A percentile compares a stretch with the other conserved stretches of the same genome.
Evolutionary conservation across 1,140 invertebrate species (phyloP).

Genomic region (Heliconius himera): DNA sequence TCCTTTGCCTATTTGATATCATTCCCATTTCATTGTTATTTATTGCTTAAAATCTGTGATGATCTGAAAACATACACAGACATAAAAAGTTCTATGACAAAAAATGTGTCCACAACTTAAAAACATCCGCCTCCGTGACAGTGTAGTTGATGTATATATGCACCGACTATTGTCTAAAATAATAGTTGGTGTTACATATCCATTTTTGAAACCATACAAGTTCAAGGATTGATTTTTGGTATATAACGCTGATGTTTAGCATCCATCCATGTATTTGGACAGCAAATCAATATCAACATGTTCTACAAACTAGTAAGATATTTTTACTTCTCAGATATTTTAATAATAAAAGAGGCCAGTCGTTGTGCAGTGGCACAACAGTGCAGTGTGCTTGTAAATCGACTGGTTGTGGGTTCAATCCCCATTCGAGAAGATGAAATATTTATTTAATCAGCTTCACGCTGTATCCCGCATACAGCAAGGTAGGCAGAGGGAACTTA

Average conservation of each 20-base stretch:
- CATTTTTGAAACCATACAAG: constrained; percentile 40
- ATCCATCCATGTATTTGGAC: constrained; percentile 19
- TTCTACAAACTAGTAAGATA: constrained; percentile 45
- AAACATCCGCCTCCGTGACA: constrained; percentile 20
- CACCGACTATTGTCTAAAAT: background rate
- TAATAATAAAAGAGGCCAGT: too few species aligned
- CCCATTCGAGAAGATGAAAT: too few species aligned
- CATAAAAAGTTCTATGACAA: background rate
- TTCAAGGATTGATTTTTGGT: constrained; percentile 52
- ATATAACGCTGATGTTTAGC: constrained; percentile 36
- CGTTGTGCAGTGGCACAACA: too few species aligned
- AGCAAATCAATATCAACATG: constrained; percentile 32
- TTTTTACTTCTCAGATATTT: background rate
- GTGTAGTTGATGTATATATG: constrained; percentile 3
- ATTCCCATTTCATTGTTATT: too few species aligned
- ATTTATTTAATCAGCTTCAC: too few species aligned
- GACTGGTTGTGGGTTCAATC: too few species aligned
- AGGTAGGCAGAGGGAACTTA: too few species aligned
- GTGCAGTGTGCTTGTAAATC: too few species aligned
- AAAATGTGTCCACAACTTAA: background rate
- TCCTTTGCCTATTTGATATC: background rate
- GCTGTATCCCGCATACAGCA: too few species aligned
- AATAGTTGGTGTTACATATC: constrained; percentile 14
- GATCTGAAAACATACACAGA: background rate
- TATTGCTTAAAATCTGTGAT: background rate